Conservation (phyloP, 2,113 vertebrate genomes). For the Ramphastos sulfuratus region DNA sequence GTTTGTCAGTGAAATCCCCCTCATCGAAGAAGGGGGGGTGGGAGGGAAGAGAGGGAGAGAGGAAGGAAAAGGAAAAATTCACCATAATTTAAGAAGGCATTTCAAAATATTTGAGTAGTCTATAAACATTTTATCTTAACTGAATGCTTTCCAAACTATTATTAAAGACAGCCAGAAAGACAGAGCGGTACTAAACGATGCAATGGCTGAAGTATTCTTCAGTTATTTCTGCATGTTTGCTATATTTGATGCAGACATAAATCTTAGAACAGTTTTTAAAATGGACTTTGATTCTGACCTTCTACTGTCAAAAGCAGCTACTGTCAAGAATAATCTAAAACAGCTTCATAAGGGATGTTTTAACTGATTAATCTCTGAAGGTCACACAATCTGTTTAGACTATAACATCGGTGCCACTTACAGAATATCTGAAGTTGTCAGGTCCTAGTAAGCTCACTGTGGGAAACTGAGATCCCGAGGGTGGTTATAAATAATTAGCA, state of each 20-base stretch:
- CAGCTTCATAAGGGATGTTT: conserved; percentile 83
- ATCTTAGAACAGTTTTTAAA: conserved; percentile 80
- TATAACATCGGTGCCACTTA: conserved; percentile 77
- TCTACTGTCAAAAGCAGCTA: conserved; percentile 84
- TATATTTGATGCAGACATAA: conserved; percentile 77
- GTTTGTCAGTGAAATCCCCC: conserved; percentile 48
- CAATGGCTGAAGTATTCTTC: conserved; percentile 61
- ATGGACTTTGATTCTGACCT: conserved; percentile 85
- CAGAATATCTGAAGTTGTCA: conserved; percentile 81
- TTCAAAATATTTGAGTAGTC: not conserved
- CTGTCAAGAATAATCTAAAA: conserved; percentile 86
- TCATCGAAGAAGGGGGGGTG: not conserved
- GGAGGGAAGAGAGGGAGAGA: too few relatives aligned
- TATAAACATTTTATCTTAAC: conserved; percentile 41
- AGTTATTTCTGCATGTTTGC: conserved; percentile 76
- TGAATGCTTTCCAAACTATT: conserved; percentile 58
- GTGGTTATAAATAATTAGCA: conserved; percentile 82
- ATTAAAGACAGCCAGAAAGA: conserved; percentile 38
- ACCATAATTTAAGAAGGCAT: not conserved
- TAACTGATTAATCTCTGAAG: conserved; percentile 87
- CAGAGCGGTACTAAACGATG: not conserved
- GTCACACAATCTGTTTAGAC: conserved; percentile 82
- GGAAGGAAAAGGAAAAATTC: not conserved
- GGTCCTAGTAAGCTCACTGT: conserved; percentile 70
- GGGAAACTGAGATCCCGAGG: conserved; percentile 75